These are phyloP conservation scores for Drosophila ananassae DNA, from an alignment of 1,140 invertebrate genomes.

Conservation along the genomic window DNA sequence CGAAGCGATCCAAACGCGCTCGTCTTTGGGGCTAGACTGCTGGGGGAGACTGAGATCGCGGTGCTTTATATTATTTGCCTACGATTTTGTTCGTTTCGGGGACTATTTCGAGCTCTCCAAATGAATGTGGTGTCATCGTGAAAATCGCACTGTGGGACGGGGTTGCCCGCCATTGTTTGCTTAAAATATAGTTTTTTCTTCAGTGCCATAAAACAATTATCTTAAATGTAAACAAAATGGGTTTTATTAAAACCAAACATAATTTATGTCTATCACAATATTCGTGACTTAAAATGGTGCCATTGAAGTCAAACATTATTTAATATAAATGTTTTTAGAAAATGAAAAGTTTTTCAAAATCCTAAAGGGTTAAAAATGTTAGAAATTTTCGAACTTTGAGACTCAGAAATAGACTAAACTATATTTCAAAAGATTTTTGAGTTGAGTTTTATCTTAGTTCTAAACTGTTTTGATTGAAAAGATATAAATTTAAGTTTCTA, in stretches of 20 bases:
- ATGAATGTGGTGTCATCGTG: slow-evolving; percentile 31
- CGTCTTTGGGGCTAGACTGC: slow-evolving; percentile 23
- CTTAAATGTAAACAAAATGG: not conserved
- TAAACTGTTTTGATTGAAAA: no score
- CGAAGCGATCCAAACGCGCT: slow-evolving; percentile 12
- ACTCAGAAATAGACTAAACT: no score
- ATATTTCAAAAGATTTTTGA: no score
- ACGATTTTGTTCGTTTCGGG: not conserved
- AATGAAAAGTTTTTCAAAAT: no score
- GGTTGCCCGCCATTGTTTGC: not conserved
- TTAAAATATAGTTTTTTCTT: not conserved
- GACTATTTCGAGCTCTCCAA: slow-evolving; percentile 27
- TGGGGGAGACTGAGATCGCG: slow-evolving; percentile 1
- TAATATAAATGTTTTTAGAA: no score
- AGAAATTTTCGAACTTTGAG: no score
- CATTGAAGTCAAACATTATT: not conserved
- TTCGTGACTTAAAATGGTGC: not conserved
- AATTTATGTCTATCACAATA: not conserved
- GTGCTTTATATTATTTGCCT: slow-evolving; percentile 35
- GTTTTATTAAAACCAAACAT: not conserved
- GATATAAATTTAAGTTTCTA: no score
- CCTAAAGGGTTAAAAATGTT: no score
- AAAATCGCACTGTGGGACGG: slow-evolving; percentile 33
- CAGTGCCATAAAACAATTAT: not conserved
- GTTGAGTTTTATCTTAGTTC: no score